phyloP scores from a whole-genome alignment of 2,113 vertebrate genomes.

The Plecotus auritus region DNA sequence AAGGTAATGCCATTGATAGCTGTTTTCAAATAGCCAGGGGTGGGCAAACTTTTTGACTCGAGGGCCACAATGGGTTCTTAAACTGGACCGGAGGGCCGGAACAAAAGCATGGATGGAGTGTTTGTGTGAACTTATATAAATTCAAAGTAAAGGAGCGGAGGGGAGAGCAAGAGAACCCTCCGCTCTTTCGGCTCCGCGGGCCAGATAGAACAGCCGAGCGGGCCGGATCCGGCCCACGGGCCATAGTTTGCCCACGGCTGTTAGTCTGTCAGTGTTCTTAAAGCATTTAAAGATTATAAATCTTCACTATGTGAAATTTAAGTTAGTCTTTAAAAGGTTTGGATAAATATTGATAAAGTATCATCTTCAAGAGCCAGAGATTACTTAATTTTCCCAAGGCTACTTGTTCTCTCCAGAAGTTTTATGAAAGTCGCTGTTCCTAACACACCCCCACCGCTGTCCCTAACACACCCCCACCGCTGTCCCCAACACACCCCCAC shows the following conservation, averaged over 20 bases:
- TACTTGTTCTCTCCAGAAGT: not conserved
- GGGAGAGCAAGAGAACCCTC: too few species aligned
- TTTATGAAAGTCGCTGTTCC: not conserved
- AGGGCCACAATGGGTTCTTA: too few species aligned
- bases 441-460: not conserved
- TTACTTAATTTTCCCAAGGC: not conserved
- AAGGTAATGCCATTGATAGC: not conserved
- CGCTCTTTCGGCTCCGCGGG: too few species aligned
- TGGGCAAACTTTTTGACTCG: too few species aligned
- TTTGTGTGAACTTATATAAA: too few species aligned
- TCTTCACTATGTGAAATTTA: not conserved
- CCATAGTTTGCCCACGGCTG: too few species aligned
- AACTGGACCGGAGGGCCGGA: too few species aligned
- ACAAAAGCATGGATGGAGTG: too few species aligned
- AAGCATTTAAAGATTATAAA: not conserved
- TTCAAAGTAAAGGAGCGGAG: too few species aligned
- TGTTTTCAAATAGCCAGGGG: not conserved
- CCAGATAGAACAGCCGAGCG: too few species aligned
- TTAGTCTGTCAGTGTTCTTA: not conserved
- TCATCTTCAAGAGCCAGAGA: not conserved
- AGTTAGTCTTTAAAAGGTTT: not conserved
- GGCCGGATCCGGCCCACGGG: too few species aligned
- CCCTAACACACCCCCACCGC: fast-evolving
- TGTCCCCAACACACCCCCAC: not conserved
- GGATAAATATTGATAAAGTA: not conserved